These are phyloP conservation scores for Troides oblongomaculatus DNA, from an alignment of 2,888 invertebrate species.

Conservation along the genomic window DNA sequence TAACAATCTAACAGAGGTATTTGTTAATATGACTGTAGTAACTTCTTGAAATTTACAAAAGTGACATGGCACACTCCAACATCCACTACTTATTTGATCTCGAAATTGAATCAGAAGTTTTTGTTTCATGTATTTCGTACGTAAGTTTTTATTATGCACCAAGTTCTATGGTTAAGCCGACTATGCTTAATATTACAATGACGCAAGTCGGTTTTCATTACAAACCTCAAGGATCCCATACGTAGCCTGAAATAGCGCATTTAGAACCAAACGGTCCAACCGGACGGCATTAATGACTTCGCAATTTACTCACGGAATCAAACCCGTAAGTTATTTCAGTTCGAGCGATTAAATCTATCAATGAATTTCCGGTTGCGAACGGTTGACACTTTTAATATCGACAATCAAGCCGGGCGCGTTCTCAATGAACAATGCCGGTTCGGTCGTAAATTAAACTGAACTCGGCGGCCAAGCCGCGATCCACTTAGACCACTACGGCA, in stretches of 20 bases:
- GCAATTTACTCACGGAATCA: conserved; percentile 75
- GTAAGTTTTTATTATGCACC: no score
- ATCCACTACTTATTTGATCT: no score
- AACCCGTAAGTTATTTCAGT: conserved; percentile 70
- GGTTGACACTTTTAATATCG: conserved; percentile 78
- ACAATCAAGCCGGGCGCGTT: conserved; percentile 68
- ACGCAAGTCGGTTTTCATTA: conserved; percentile 52
- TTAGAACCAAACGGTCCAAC: conserved; percentile 59
- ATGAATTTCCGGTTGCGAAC: conserved; percentile 74
- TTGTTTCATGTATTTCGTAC: no score
- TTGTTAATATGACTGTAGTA: no score
- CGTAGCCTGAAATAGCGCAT: conserved; percentile 67
- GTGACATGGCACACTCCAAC: no score
- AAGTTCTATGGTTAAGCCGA: background rate
- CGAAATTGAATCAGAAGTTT: no score
- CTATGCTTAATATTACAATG: conserved; percentile 25
- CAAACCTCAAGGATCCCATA: conserved; percentile 52
- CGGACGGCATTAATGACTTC: conserved; percentile 77
- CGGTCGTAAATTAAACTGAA: conserved; percentile 66
- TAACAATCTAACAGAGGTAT: no score
- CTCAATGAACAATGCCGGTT: conserved; percentile 74
- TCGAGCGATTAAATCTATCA: conserved; percentile 76
- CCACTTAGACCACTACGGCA: background rate
- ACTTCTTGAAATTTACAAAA: no score
- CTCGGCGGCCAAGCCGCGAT: background rate